Conservation (phyloP, 2,888 invertebrate genomes). For the Trissoscelio sp. region DNA sequence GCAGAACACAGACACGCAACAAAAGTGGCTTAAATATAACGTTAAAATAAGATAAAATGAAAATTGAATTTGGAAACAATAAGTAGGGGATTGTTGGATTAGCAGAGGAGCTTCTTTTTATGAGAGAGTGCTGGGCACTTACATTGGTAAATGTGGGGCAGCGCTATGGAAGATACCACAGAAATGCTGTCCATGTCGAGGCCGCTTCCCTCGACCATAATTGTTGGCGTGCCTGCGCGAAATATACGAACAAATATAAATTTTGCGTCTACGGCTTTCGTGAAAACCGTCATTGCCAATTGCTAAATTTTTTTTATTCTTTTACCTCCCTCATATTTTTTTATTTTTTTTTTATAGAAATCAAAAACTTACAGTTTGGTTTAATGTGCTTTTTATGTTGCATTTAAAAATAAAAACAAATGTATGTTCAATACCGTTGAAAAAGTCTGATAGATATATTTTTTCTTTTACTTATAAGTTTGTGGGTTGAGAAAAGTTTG, state of each 20-base stretch:
- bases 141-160: conserved; percentile 90
- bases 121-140: conserved; percentile 82
- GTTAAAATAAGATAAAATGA: conserved; percentile 20
- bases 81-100: conserved; percentile 36
- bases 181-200: conserved; percentile 89
- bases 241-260: conserved; percentile 74
- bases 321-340: too few relatives aligned
- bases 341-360: background rate
- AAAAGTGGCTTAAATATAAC: conserved; percentile 28
- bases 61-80: conserved; percentile 19
- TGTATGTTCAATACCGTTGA: conserved; percentile 50
- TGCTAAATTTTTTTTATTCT: conserved; percentile 5
- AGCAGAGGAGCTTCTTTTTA: conserved; percentile 28
- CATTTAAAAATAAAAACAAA: conserved; percentile 52
- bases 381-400: conserved; percentile 70
- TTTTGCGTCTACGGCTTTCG: conserved; percentile 48
- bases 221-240: conserved; percentile 83
- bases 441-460: background rate
- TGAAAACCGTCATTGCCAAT: conserved; percentile 61
- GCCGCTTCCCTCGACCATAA: conserved; percentile 85
- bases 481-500: conserved; percentile 29
- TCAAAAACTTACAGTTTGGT: background rate
- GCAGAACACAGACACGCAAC: conserved; percentile 49
- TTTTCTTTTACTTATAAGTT: conserved; percentile 11
- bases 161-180: conserved; percentile 88